phyloP scores from a whole-genome alignment of 2,888 invertebrate species.

The Labia minor region DNA sequence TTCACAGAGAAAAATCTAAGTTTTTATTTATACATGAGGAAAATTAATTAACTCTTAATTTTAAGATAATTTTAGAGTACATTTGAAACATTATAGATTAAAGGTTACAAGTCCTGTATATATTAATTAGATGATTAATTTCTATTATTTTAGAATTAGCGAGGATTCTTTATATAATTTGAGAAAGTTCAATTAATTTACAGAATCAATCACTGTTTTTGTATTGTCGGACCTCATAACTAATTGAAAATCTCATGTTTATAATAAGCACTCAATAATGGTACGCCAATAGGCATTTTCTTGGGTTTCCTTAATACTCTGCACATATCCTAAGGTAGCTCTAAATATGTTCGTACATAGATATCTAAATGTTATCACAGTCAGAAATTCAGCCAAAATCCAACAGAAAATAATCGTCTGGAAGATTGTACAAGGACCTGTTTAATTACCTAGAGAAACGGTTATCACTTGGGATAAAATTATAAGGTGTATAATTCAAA shows the following conservation, averaged over 20 bases:
- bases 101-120: too few species aligned
- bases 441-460: conserved; percentile 14
- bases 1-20: too few species aligned
- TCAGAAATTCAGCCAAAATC: conserved; percentile 20
- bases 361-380: conserved; percentile 20
- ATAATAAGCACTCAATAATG: neutral
- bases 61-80: too few species aligned
- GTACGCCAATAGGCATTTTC: neutral
- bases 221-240: neutral
- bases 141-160: neutral
- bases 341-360: conserved; percentile 18
- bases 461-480: neutral
- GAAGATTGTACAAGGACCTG: conserved; percentile 19
- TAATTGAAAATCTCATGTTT: neutral
- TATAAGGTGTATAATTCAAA: too few species aligned
- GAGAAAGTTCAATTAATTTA: neutral
- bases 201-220: neutral
- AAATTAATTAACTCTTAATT: too few species aligned
- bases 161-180: neutral
- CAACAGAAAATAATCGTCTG: conserved; percentile 20
- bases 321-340: neutral
- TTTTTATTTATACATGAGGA: too few species aligned
- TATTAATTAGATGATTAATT: too few species aligned
- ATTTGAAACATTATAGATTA: too few species aligned
- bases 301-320: neutral